Evolutionary conservation across 2,888 invertebrate species (phyloP).

Genomic region (Steinernema scapterisci): DNA sequence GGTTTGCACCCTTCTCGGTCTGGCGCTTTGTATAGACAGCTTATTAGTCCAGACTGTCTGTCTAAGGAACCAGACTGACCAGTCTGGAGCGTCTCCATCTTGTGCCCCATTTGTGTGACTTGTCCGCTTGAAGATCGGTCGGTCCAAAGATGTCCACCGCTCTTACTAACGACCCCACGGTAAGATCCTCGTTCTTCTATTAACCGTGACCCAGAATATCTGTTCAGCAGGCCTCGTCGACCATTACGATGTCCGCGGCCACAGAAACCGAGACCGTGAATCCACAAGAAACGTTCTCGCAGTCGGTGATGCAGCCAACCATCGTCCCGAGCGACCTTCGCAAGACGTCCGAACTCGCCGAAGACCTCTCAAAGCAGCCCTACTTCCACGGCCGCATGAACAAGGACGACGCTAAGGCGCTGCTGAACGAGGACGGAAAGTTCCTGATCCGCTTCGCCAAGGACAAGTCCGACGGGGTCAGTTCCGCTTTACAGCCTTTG

Average conservation of each 20-base stretch:
- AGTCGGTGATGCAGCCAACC: not conserved
- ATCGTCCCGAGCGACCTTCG: not conserved
- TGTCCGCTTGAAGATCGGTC: too few relatives aligned
- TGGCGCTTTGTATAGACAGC: too few relatives aligned
- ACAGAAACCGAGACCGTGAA: too few relatives aligned
- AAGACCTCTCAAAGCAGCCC: not conserved
- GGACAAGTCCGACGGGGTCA: slow-evolving; percentile 32
- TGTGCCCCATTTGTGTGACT: too few relatives aligned
- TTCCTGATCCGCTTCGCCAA: slow-evolving; percentile 26
- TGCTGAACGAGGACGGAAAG: slow-evolving; percentile 20
- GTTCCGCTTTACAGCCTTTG: not conserved
- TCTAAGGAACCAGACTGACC: too few relatives aligned
- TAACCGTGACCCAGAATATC: not conserved
- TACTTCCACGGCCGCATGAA: slow-evolving; percentile 32
- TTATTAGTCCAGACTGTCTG: too few relatives aligned
- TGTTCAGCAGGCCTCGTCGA: not conserved
- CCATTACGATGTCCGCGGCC: not conserved
- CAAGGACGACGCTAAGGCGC: not conserved
- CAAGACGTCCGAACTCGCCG: not conserved
- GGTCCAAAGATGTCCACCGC: too few relatives aligned
- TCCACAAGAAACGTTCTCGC: not conserved
- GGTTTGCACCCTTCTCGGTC: too few relatives aligned
- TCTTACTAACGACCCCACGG: too few relatives aligned
- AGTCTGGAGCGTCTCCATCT: too few relatives aligned
- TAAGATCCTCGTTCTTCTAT: too few relatives aligned